Base-by-base conservation (phyloP, 2,888 invertebrate genomes). In the Andrena praecox region DNA sequence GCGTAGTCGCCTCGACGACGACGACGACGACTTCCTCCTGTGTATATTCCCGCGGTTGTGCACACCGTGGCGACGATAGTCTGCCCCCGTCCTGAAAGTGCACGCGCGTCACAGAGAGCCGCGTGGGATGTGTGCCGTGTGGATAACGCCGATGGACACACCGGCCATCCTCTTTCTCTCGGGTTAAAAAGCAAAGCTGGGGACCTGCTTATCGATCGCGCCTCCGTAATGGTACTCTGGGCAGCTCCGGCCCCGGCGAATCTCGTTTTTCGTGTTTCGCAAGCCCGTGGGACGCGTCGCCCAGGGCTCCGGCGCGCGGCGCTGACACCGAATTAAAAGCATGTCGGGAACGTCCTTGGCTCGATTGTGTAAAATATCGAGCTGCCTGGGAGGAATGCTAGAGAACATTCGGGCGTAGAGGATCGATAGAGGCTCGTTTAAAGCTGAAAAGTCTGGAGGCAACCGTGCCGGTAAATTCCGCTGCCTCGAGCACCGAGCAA, bases 401-500 rank as follows among this genome's bases (percentile, higher is more conserved):
- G 52, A 31, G 12, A 12, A 20, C 8, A 16, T 20, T 64, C 10
- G 24, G 50, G 16, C 8, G 2, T 29, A 20, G n/a, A 31, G 10
- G 29, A n/a, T 48, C 29, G 42, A 42, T 42, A 16, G 42, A 42
- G 42, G 42, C 16, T 52, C 4, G 50, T 16, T 50, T 52, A 16
- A 31, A 27, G 35, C 10, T 50, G 33, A 62, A 52, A 59, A 60
- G 4, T 42, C n/a, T 24, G 42, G 69, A 16, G 60, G 84, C 64
- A 75, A 67, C 70, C 52, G 62, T 27, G 48, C 12, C 35, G 8
- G 42, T 10, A 3, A 27, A 73, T 74, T 59, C 77, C 81, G 85
- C 80, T 82, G 73, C 75, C 64, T 89, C 81, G 83, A 90, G 90
- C 72, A 80, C 63, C 77, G 82, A 85, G 89, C 87, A 91, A 91